Evolutionary conservation across 2,113 vertebrate species (phyloP), one percentile per base, ranked within the genome.

Genomic region (Aplodontia rufa): DNA sequence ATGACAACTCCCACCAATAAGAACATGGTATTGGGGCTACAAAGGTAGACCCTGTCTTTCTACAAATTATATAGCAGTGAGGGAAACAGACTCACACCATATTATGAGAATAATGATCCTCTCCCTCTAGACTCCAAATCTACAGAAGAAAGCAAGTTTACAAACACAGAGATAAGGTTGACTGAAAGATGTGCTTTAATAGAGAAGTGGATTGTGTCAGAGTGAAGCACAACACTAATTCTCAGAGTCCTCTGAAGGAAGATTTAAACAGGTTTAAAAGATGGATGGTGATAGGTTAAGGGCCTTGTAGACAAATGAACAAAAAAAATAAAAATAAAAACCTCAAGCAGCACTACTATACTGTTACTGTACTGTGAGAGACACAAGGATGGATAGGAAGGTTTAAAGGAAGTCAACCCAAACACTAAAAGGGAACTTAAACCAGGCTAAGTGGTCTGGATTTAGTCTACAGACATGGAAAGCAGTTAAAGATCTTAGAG

Each of bases 301-400:
- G 20, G 19, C 8, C 49, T 35, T 69, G 55, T 8, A 90, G 51
- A 87, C 58, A 84, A 69, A 85, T n/a, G 62, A 42, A 58, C 42
- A 49, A n/a, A 90, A 45, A 6, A 47, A 1, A n/a, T n/a, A n/a
- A n/a, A n/a, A n/a, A n/a, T n/a, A n/a, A n/a, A n/a, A n/a, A n/a
- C n/a, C 37, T 1, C 66, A 68, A 76, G 14, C 32, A 74, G 1
- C n/a, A 68, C 9, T 84, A 85, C 53, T 84, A 51, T 93, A 68
- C 92, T 42, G 72, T 94, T 45, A 85, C 53, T 84, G 51, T 93
- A 68, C 92, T 42, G 72, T 94, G 37, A 93, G 49, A 74, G 24
- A 64, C 0, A 19, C 90, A 32, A 68, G 4, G 9, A 72, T 60
- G 16, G 14, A 45, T 66, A 37, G 20, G 19, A 42, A 22, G 12